phyloP scores from a whole-genome alignment of 2,888 invertebrate species.

The Allolobophora icterica region DNA sequence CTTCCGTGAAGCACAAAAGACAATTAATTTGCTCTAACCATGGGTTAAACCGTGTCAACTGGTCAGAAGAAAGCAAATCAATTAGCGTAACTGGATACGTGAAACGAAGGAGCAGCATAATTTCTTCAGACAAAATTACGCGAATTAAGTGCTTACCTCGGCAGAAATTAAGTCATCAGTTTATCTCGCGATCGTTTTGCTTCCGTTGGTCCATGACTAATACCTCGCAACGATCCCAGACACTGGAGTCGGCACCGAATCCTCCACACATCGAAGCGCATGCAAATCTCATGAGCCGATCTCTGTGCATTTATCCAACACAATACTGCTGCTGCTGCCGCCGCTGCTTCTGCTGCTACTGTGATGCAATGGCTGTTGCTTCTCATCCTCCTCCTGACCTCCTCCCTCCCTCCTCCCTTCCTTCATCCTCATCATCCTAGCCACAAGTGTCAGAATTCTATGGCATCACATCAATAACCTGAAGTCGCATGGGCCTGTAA shows the following conservation, averaged over 20 bases:
- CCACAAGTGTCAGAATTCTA: slow-evolving; percentile 23
- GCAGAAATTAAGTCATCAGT: slow-evolving; percentile 17
- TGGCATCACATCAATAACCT: neutral
- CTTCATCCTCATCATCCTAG: neutral
- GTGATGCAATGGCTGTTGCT: slow-evolving; percentile 3
- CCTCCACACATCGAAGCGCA: neutral
- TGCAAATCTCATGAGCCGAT: slow-evolving; percentile 11
- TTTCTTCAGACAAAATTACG: neutral
- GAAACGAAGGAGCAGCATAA: neutral
- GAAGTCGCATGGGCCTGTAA: neutral
- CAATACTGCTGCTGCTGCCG: neutral
- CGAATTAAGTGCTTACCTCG: slow-evolving; percentile 1
- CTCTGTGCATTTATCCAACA: neutral
- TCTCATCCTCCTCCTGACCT: neutral
- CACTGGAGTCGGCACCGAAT: neutral
- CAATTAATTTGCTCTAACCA: no score
- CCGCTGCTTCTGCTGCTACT: neutral
- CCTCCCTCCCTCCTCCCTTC: neutral
- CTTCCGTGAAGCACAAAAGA: no score
- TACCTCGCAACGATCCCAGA: neutral
- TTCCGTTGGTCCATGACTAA: neutral
- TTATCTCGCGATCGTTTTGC: neutral
- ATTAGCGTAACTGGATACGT: neutral
- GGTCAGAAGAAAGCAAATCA: neutral
- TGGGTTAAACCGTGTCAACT: no score